Base-by-base conservation (phyloP, 1,140 invertebrate species). In the Phocides pigmalion region DNA sequence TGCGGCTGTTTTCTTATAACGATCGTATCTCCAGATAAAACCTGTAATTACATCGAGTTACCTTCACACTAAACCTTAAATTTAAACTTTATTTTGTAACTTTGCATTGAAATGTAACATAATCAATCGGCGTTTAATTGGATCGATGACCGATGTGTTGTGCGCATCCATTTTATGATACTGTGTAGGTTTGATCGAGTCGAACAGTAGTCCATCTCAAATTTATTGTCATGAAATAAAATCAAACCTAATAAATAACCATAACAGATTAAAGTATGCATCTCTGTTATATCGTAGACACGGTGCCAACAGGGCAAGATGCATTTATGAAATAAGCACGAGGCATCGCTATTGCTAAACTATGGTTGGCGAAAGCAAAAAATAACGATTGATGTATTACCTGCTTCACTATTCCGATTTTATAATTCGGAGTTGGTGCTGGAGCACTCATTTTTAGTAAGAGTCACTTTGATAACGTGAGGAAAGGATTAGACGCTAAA, bases 1-100 rank as follows among this genome's bases (percentile, higher is more conserved):
- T 95, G 95, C 2, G 95, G 95, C 64, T 94, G 92, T 42, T 95
- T 97, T 75, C 97, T 93, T 67, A 99, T 96, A 37, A 98, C 95
- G 35, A 99, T 93, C 51, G 97, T 95, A 92, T 98, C 98, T 42
- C 97, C 98, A 58, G 97, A 98, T 14, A 97, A 92, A 51, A 98
- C 95, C 97, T 98, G 65, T 28, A 70, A 65, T 54, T 37, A 70
- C 19, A 63, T 44, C 15, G 3, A 1, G 1, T 47, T 11, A 12
- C 3, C 12, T 22, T 5, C n/a, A 16, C n/a, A 12, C n/a, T 0
- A 20, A 12, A 22, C 4, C 16, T 47, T 1, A 16, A 12, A 41
- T 22, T 41, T 12, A 14, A 58, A 28, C 11, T 15, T 3, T 16
- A 41, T 32, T 44, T 44, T 32, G 4, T 12, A 8, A 44, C 5